Percentiles rank a stretch among this genome's conserved stretches.
Evolutionary conservation across 2,113 vertebrate genomes (phyloP).

Genomic region (Toxostoma redivivum): DNA sequence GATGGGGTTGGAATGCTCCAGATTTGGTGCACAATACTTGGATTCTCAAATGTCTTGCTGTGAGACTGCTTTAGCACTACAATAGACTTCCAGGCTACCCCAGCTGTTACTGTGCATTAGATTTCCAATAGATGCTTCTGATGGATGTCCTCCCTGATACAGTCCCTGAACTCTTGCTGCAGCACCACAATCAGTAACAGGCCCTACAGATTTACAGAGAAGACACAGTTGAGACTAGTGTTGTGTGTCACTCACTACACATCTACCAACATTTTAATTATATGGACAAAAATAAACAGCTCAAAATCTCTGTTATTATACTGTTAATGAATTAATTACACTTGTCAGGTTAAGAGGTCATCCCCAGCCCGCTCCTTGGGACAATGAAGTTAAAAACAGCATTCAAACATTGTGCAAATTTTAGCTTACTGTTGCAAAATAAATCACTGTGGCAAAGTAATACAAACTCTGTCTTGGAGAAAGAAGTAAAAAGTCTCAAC

Average conservation of each 20-base stretch:
- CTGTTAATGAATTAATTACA: not conserved
- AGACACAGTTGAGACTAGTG: not conserved
- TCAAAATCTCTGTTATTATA: not conserved
- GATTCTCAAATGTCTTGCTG: not conserved
- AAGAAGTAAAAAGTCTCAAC: not conserved
- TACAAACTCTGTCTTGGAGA: not conserved
- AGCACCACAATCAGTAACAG: not conserved
- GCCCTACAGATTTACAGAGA: not conserved
- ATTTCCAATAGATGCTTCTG: not conserved
- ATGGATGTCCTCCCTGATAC: not conserved
- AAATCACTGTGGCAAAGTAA: not conserved
- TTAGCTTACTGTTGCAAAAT: not conserved
- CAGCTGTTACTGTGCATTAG: not conserved
- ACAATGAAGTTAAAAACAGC: not conserved
- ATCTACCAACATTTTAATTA: not conserved
- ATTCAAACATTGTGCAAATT: not conserved
- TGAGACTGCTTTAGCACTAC: not conserved
- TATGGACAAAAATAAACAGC: not conserved
- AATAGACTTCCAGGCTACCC: not conserved
- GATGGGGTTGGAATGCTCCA: accelerated
- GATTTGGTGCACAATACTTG: not conserved
- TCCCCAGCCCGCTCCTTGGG: accelerated
- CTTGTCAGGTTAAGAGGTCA: not conserved
- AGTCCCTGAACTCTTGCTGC: not conserved
- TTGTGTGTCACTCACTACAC: not conserved